phyloP scores from a whole-genome alignment of 2,888 invertebrate species.

The Aspidiotus destructor region DNA sequence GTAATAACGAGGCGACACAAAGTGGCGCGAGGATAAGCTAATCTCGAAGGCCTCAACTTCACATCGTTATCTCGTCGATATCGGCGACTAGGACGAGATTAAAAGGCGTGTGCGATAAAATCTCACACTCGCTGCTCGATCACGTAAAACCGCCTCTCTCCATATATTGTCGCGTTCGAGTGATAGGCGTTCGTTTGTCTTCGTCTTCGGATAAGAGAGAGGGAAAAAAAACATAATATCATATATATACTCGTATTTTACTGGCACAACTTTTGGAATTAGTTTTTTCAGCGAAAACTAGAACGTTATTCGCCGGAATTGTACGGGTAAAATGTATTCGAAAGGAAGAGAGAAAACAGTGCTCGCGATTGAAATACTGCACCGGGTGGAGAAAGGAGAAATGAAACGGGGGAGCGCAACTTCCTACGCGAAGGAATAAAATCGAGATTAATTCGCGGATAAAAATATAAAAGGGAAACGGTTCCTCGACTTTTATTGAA shows the following conservation, averaged over 20 bases:
- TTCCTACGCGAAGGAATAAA: neutral
- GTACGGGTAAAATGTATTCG: neutral
- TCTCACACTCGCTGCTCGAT: neutral
- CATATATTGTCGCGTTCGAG: no score
- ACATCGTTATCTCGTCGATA: neutral
- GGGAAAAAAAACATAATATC: neutral
- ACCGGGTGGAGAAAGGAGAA: no score
- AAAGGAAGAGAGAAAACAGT: no score
- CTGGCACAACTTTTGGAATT: neutral
- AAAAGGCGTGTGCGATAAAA: neutral
- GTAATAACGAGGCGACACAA: no score
- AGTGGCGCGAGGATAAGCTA: no score
- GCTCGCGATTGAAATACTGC: no score
- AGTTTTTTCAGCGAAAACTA: slow-evolving; percentile 2
- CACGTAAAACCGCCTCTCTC: neutral
- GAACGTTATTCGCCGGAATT: neutral
- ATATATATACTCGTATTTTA: no score
- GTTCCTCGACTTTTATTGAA: neutral
- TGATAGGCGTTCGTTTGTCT: no score
- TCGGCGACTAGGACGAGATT: neutral
- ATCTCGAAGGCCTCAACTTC: no score
- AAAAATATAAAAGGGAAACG: neutral
- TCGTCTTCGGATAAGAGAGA: no score
- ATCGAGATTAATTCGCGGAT: slow-evolving; percentile 4
- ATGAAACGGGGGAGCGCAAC: neutral